Evolutionary conservation across 2,888 invertebrate genomes (phyloP).

Genomic region (Deladenus siricidicola): DNA sequence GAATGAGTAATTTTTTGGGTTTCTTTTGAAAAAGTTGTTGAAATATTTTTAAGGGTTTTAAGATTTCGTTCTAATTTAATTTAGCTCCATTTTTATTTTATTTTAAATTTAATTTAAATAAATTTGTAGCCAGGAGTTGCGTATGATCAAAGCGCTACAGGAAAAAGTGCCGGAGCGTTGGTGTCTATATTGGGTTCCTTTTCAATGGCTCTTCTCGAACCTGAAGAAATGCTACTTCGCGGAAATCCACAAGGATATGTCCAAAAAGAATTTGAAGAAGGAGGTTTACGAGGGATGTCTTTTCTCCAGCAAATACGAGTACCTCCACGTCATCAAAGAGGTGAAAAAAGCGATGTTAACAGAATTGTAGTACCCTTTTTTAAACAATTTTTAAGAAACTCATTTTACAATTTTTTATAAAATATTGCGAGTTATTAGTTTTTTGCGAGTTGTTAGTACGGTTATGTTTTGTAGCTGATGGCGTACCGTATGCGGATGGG

Average conservation of each 20-base stretch:
- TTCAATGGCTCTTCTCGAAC: conserved; percentile 3
- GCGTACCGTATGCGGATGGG: conserved; percentile 2
- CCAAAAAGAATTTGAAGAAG: neutral
- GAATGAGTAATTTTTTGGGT: neutral
- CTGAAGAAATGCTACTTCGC: neutral
- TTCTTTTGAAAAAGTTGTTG: too few relatives aligned
- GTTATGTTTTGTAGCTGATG: neutral
- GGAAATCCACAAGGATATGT: neutral
- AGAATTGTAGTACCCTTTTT: neutral
- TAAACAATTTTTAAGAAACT: neutral
- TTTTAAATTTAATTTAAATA: neutral
- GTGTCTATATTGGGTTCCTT: conserved; percentile 1
- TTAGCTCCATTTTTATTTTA: too few relatives aligned
- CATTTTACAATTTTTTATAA: neutral
- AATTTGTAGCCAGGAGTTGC: neutral
- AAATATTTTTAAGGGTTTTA: too few relatives aligned
- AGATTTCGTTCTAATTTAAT: too few relatives aligned
- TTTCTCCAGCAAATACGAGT: conserved; percentile 1
- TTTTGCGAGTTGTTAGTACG: too few relatives aligned
- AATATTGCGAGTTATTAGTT: neutral
- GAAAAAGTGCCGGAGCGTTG: neutral
- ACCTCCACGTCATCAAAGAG: conserved; percentile 2
- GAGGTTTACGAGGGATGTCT: neutral
- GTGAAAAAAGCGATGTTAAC: too few relatives aligned
- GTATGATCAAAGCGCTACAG: neutral